phyloP scores from a whole-genome alignment of 30 jellyfish, hydroid and myxozoan species.

The Rhopilema esculentum region DNA sequence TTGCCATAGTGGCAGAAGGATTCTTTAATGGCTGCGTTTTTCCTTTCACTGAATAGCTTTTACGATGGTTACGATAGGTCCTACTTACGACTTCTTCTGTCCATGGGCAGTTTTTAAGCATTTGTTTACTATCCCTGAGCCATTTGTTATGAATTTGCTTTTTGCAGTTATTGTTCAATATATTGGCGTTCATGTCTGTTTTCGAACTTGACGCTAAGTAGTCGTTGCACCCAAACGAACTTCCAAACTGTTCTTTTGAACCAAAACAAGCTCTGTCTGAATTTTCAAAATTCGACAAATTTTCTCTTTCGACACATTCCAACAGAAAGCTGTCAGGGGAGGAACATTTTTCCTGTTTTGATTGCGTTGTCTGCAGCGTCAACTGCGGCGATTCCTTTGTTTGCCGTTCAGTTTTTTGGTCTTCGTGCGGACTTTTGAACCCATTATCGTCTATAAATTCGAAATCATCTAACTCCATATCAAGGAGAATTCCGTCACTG shows the following conservation, averaged over 20 bases:
- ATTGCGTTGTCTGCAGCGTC: neutral
- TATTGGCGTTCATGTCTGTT: neutral
- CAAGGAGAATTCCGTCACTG: neutral
- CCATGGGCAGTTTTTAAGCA: neutral
- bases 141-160: neutral
- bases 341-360: neutral
- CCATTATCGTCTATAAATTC: no score
- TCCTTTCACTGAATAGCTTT: neutral
- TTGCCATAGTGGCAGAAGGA: neutral
- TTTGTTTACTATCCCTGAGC: neutral
- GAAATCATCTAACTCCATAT: neutral
- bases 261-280: neutral
- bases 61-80: neutral
- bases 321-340: neutral
- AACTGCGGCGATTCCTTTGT: neutral
- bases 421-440: neutral
- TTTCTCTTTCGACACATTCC: constrained; percentile 38
- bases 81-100: neutral
- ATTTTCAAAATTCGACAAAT: neutral
- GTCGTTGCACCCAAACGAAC: no score
- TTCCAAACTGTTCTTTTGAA: neutral
- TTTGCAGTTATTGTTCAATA: neutral
- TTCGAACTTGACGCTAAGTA: neutral
- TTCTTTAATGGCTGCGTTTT: neutral
- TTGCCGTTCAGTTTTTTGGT: neutral